Base-by-base conservation (phyloP, 2,797 vertebrate species). In the Phyllotis vaccarum region DNA sequence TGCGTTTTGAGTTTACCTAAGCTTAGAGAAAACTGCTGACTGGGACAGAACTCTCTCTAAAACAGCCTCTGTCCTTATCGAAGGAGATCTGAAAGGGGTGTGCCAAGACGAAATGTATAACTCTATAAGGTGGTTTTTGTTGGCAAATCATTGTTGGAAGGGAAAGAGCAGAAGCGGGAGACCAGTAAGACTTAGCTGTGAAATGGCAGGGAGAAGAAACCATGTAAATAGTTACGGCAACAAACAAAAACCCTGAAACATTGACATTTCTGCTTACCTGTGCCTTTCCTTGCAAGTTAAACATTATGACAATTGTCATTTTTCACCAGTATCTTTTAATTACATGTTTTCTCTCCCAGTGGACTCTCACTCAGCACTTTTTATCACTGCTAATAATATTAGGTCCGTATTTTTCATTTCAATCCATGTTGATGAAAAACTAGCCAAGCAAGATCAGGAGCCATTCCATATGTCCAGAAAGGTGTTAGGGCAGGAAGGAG, bases 371-470 rank as follows among this genome's bases (percentile, higher is more conserved):
- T 94, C 37, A 31, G 74, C 93, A 81, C 40, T 92, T 40, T 40
- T 54, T 49, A 22, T 89, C 66, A 78, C 86, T 83, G 80, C 24
- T 86, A 78, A 89, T 75, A 49, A 56, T 58, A 43, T 58, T 91
- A 94, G 74, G 14, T 80, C 76, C 64, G 37, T 75, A 64, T 70
- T 70, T 82, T 82, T 29, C 21, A 68, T 60, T 60, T 90, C 81
- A 86, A n/a, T 79, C 29, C 86, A 27, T 19, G 85, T 52, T 82
- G 92, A 58, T 82, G 49, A 80, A 80, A 94, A 92, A 91, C 52
- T 64, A 79, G 43, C 64, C 66, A 89, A 62, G 14, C 62, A 86
- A 85, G 6, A 2, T 79, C 66, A 89, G 56, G 74, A 74, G 85
- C 58, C 56, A 76, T 79, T 91, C 64, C n/a, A 49, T 74, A 56